These are phyloP conservation scores for Tachysurus vachellii DNA, from an alignment of 2,113 vertebrate species.

Conservation along the genomic window DNA sequence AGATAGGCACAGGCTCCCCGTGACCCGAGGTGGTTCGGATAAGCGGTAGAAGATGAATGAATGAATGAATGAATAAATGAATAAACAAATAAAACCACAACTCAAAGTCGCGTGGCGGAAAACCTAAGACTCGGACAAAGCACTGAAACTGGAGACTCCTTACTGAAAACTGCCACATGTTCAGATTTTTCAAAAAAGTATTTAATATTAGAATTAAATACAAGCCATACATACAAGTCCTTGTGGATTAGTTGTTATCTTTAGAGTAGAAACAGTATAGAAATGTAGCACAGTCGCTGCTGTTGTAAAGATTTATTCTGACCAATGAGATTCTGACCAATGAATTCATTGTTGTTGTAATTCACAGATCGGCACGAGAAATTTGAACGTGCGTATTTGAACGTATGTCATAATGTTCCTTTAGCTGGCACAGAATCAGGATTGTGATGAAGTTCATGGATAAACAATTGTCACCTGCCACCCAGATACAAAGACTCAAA, in stretches of 20 bases:
- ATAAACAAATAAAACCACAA: no score
- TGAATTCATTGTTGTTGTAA: neutral
- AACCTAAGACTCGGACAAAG: neutral
- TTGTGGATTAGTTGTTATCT: neutral
- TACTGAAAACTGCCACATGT: neutral
- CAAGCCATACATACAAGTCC: neutral
- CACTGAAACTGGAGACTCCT: neutral
- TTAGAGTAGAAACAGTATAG: neutral
- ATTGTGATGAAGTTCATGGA: neutral
- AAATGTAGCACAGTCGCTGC: neutral
- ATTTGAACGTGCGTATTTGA: no score
- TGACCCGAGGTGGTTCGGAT: no score
- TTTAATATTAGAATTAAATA: neutral
- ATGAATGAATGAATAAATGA: no score
- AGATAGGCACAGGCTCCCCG: no score
- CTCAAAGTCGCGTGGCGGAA: no score
- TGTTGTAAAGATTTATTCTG: neutral
- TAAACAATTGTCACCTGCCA: conserved; percentile 51
- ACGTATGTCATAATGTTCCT: neutral
- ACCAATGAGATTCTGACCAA: neutral
- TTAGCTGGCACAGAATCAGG: neutral
- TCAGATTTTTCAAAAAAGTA: neutral
- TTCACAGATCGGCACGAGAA: neutral
- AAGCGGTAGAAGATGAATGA: no score
- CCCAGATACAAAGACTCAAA: conserved; percentile 79